Evolutionary conservation across 2,113 vertebrate species (phyloP), one percentile per base, ranked within the genome.

Genomic region (Glareola pratincola): DNA sequence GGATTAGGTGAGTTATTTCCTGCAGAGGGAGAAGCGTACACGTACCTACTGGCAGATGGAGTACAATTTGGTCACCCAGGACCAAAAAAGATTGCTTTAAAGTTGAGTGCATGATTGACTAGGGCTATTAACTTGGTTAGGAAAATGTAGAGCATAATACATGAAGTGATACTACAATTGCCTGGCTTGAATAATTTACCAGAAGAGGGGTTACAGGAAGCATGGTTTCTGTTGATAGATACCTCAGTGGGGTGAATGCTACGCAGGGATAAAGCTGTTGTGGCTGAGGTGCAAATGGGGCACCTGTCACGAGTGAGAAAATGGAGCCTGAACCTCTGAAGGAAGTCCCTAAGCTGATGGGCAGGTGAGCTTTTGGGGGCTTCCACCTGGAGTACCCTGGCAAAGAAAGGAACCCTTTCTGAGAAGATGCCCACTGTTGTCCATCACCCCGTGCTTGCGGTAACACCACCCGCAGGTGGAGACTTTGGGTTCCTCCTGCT

Each of bases 1-100:
- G 51, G 47, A 86, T 94, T 67, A 79, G 59, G 32, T 50, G 47
- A 84, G 60, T 51, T 92, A 54, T 75, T 86, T 92, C 69, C 84
- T 85, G 36, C 51, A 89, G 77, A 77, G 10, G 29, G 14, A 72
- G 12, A 36, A 53, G 21, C 63, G 54, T 36, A 37, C 43, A 34
- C 21, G 27, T 64, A 27, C 30, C 1, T 51, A 2, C 27, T 94
- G 66, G 10, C 51, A 78, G 47, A 26, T 81, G 17, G 37, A 80
- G 37, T n/a, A 56, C 67, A 64, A 86, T 91, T 92, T 91, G 87
- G 66, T 75, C 68, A 91, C 47, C 39, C 5, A 59, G 51, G 51
- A 75, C 87, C 77, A 91, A 71, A 92, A 47, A 14, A 2, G 3
- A 51, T 90, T 81, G 60, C 60, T 72, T 75, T 89, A 27, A 80